These are phyloP conservation scores for Zaprionus ghesquierei DNA, from an alignment of 1,140 invertebrate species.

Conservation along the genomic window DNA sequence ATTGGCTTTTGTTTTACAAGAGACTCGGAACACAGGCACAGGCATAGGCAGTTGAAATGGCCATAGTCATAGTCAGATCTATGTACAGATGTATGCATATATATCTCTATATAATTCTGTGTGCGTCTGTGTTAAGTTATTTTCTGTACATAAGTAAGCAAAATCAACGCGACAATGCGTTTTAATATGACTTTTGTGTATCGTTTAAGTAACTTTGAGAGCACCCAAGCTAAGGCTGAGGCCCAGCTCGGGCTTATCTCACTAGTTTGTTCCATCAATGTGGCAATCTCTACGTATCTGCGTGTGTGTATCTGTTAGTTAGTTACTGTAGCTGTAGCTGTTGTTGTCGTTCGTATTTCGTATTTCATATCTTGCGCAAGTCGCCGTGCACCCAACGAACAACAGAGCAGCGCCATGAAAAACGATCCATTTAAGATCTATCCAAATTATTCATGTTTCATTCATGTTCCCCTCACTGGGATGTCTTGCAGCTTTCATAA, in stretches of 20 bases:
- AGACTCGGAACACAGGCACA: constrained; percentile 16
- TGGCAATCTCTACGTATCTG: not conserved
- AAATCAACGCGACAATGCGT: constrained; percentile 76
- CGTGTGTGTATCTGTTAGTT: constrained; percentile 38
- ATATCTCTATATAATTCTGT: not conserved
- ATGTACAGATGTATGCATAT: not conserved
- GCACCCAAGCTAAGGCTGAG: constrained; percentile 26
- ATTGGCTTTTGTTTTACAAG: constrained; percentile 50
- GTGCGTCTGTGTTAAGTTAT: constrained; percentile 42
- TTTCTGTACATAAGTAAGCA: constrained; percentile 66
- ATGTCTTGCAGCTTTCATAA: not conserved
- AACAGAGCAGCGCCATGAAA: not conserved
- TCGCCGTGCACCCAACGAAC: constrained; percentile 19
- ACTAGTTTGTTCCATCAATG: constrained; percentile 1
- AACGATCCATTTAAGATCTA: constrained; percentile 8
- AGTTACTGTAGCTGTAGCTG: constrained; percentile 46
- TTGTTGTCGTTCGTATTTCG: constrained; percentile 22
- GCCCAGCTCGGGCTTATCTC: constrained; percentile 24
- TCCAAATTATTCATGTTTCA: constrained; percentile 29
- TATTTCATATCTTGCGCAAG: constrained; percentile 47
- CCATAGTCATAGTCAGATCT: constrained; percentile 11
- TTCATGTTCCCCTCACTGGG: not conserved
- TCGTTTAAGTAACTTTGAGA: constrained; percentile 67
- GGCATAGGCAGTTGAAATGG: constrained; percentile 12
- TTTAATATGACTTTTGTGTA: constrained; percentile 78